Evolutionary conservation across 2,888 invertebrate species (phyloP), one percentile per base, ranked within the genome.

Genomic region (Formica aserva): DNA sequence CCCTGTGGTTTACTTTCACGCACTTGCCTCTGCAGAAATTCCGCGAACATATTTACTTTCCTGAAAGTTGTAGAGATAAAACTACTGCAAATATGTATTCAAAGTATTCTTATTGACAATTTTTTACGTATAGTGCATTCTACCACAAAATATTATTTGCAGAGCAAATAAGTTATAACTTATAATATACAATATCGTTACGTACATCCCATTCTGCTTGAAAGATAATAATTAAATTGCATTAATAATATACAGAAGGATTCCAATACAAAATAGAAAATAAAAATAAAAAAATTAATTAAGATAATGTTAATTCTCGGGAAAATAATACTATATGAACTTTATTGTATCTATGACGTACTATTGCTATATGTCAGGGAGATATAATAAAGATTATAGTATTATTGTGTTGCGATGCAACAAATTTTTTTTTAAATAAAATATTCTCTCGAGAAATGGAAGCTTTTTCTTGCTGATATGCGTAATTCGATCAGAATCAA

Each of bases 11-110:
- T 71, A 71, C 78, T 26, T 69, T 80, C 45, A 45, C 69, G 60
- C 78, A 80, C 26, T 41, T 15, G 26, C 71, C 32, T 57, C 41
- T 57, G 57, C 45, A 22, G 22, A 60, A 78, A 69, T 60, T 69
- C 26, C 45, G 71, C 71, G 60, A 71, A 45, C 45, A 80, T 71
- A 71, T 80, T 78, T 78, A 60, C 57, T 35, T 57, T 26, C n/a
- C 29, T 35, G 15, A 32, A 71, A 71, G 78, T 62, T 60, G 77
- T 29, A 26, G 26, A 13, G 26, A 38, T 45, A 48, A 80, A 26
- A 26, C 11, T 35, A 22, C 35, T 57, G 18, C 60, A 80, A 80
- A 80, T 62, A 71, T 41, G n/a, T 63, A 22, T 22, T 13, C 55
- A 11, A 29, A 15, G 5, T 38, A 41, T 13, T 22, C 1, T 71